These are phyloP conservation scores for Anthonomus grandis DNA, from an alignment of 1,140 invertebrate genomes.

Conservation along the genomic window DNA sequence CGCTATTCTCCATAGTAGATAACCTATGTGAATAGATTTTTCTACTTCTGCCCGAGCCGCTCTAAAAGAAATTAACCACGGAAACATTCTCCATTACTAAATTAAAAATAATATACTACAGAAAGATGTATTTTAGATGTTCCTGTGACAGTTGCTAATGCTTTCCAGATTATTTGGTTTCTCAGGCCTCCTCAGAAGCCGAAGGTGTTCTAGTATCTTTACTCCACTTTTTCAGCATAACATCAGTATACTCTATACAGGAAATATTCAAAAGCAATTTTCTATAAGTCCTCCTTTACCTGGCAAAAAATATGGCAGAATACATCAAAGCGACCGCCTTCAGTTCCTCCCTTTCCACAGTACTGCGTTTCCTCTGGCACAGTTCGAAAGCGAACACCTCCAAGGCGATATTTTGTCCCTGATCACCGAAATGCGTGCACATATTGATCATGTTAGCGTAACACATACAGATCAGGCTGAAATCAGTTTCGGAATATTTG, in stretches of 20 bases:
- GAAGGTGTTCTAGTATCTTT: too few species aligned
- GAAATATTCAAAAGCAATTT: too few species aligned
- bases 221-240: too few species aligned
- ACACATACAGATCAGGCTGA: constrained; percentile 51
- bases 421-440: constrained; percentile 30
- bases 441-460: constrained; percentile 54
- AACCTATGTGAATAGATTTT: constrained; percentile 48
- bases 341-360: constrained; percentile 50
- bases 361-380: constrained; percentile 45
- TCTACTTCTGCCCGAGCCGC: constrained; percentile 44
- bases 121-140: too few species aligned
- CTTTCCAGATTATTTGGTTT: too few species aligned
- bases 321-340: constrained; percentile 51
- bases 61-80: constrained; percentile 28
- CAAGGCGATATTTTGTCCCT: constrained; percentile 36
- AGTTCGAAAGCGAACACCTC: constrained; percentile 47
- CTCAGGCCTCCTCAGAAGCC: too few species aligned
- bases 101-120: constrained; percentile 6
- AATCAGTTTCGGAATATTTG: constrained; percentile 51
- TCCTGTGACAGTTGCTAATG: too few species aligned
- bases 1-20: constrained; percentile 46
- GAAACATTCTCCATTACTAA: background rate
- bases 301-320: constrained; percentile 50
- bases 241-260: too few species aligned
- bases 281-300: constrained; percentile 34